These are phyloP conservation scores for Acronicta alni DNA, from an alignment of 2,888 invertebrate species.

Conservation along the genomic window DNA sequence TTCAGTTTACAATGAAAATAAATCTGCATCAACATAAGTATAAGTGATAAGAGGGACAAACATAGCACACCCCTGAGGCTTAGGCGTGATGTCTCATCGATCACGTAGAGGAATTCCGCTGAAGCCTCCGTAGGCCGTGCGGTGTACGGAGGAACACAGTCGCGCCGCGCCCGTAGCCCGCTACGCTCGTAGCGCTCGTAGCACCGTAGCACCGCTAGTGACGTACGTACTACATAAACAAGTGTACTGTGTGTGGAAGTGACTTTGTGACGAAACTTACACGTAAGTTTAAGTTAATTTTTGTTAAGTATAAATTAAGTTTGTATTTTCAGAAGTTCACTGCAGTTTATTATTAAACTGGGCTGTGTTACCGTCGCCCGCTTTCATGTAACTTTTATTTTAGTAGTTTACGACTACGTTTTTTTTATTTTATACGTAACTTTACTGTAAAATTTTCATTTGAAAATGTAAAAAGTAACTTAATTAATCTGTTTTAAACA, in stretches of 20 bases:
- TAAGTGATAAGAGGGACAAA: slow-evolving; percentile 55
- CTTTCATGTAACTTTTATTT: background rate
- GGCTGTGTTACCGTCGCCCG: too few species aligned
- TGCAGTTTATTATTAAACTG: slow-evolving; percentile 1
- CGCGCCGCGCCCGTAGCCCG: slow-evolving; percentile 73
- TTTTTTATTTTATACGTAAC: background rate
- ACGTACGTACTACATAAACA: slow-evolving; percentile 48
- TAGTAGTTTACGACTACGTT: background rate
- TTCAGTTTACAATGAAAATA: background rate
- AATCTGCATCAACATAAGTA: slow-evolving; percentile 36
- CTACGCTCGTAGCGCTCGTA: slow-evolving; percentile 80
- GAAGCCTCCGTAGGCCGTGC: slow-evolving; percentile 51
- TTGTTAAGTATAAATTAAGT: slow-evolving; percentile 21
- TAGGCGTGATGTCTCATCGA: slow-evolving; percentile 65
- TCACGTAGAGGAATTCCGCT: slow-evolving; percentile 57
- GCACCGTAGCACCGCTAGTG: slow-evolving; percentile 61
- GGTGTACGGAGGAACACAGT: slow-evolving; percentile 64
- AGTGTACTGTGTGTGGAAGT: slow-evolving; percentile 55
- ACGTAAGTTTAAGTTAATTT: slow-evolving; percentile 45
- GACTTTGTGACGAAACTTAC: slow-evolving; percentile 52
- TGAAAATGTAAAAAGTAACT: background rate
- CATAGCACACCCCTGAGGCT: slow-evolving; percentile 48
- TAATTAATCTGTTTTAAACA: background rate
- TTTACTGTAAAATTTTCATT: background rate
- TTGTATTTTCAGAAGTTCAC: slow-evolving; percentile 1